phyloP scores from a whole-genome alignment of 2,888 invertebrate species.

The Neoitamus cyanurus region DNA sequence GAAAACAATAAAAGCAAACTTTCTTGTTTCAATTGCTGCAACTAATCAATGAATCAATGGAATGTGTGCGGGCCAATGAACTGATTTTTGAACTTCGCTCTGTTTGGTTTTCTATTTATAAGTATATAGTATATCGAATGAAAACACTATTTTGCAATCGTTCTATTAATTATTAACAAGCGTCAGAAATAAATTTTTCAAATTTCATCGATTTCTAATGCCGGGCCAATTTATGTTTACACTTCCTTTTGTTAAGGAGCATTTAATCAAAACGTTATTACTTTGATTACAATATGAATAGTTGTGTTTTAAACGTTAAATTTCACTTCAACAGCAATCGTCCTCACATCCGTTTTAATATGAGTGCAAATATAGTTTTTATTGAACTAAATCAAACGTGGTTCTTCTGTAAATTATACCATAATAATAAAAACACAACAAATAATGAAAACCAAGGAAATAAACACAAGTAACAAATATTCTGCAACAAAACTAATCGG shows the following conservation, averaged over 20 bases:
- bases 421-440: constrained; percentile 41
- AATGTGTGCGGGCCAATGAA: constrained; percentile 54
- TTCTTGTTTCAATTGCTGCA: neutral
- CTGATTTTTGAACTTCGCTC: constrained; percentile 56
- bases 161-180: constrained; percentile 17
- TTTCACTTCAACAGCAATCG: neutral
- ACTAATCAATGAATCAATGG: constrained; percentile 9
- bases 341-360: constrained; percentile 15
- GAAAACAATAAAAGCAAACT: constrained; percentile 22
- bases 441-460: constrained; percentile 31
- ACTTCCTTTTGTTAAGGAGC: neutral
- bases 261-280: constrained; percentile 37
- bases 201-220: constrained; percentile 62
- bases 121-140: constrained; percentile 36
- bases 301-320: neutral
- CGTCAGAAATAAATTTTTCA: constrained; percentile 52
- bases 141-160: constrained; percentile 36
- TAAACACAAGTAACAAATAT: constrained; percentile 8
- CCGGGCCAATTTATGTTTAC: constrained; percentile 55
- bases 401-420: constrained; percentile 54
- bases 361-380: constrained; percentile 31
- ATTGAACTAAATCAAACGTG: constrained; percentile 51
- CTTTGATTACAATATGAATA: constrained; percentile 21
- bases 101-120: neutral
- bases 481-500: neutral